A percentile compares a stretch with the other conserved stretches of the same genome.
These are phyloP conservation scores for Macquaria ambigua DNA, from an alignment of 2,113 vertebrate species.

Conservation along the genomic window DNA sequence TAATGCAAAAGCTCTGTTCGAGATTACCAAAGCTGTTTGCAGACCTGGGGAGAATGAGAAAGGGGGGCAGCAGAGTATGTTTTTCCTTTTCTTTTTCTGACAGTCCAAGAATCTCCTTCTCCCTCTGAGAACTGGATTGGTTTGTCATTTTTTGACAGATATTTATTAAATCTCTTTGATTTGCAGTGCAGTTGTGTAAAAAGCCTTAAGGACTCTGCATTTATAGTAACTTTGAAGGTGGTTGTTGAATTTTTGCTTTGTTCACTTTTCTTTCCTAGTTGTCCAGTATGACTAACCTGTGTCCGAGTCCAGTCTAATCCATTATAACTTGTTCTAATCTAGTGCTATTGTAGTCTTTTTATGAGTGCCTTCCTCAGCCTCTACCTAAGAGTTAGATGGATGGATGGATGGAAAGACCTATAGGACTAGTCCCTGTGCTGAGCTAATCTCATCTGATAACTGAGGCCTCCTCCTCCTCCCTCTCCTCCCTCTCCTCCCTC, in stretches of 20 bases:
- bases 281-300: slow-evolving; percentile 29
- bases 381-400: slow-evolving; percentile 46
- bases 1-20: slow-evolving; percentile 71
- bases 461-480: slow-evolving; percentile 56
- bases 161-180: slow-evolving; percentile 15
- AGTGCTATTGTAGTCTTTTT: slow-evolving; percentile 49
- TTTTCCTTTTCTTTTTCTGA: slow-evolving; percentile 28
- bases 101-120: slow-evolving; percentile 16
- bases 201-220: neutral
- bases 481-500: slow-evolving; percentile 38
- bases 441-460: slow-evolving; percentile 93
- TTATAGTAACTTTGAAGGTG: neutral
- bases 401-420: slow-evolving; percentile 84
- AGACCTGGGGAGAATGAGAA: slow-evolving; percentile 52
- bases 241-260: neutral
- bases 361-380: slow-evolving; percentile 34
- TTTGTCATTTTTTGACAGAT: slow-evolving; percentile 20
- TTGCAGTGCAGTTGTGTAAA: slow-evolving; percentile 18
- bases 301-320: slow-evolving; percentile 17
- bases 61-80: neutral
- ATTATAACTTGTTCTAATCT: slow-evolving; percentile 40
- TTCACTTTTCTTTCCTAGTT: neutral
- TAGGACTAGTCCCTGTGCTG: slow-evolving; percentile 78
- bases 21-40: slow-evolving; percentile 71
- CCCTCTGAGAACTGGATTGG: slow-evolving; percentile 32